Conservation (phyloP, 2,113 vertebrate genomes). For the Dipodomys ordii region DNA sequence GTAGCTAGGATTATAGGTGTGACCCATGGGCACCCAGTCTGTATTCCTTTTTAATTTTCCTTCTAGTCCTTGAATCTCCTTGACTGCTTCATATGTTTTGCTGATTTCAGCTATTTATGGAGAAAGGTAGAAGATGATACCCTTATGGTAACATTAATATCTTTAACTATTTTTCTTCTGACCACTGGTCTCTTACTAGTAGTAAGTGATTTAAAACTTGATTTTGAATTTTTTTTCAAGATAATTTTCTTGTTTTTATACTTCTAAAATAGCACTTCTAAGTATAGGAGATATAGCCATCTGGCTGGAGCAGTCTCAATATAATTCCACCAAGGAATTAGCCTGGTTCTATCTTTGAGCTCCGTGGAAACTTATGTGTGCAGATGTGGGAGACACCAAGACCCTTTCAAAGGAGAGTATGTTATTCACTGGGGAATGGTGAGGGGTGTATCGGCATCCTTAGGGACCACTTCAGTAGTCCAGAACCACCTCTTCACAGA, state of each 20-base stretch:
- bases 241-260: constrained; percentile 54
- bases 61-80: background rate
- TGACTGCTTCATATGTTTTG: background rate
- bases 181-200: constrained; percentile 54
- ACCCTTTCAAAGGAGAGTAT: background rate
- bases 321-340: constrained; percentile 42
- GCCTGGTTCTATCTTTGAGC: constrained; percentile 37
- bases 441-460: background rate
- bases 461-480: background rate
- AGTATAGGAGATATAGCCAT: constrained; percentile 21
- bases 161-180: constrained; percentile 34
- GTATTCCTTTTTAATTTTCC: background rate
- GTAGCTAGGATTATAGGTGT: too few relatives aligned
- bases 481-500: background rate
- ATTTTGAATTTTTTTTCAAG: constrained; percentile 68
- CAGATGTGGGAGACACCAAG: constrained; percentile 41
- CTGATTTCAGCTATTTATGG: background rate
- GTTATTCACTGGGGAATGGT: too few relatives aligned
- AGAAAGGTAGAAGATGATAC: constrained; percentile 25
- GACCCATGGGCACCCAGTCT: background rate
- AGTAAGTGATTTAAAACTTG: constrained; percentile 73
- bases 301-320: constrained; percentile 27
- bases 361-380: background rate
- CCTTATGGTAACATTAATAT: background rate
- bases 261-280: constrained; percentile 63